Base-by-base conservation (phyloP, 2,113 vertebrate genomes). In the Eolophus roseicapilla region DNA sequence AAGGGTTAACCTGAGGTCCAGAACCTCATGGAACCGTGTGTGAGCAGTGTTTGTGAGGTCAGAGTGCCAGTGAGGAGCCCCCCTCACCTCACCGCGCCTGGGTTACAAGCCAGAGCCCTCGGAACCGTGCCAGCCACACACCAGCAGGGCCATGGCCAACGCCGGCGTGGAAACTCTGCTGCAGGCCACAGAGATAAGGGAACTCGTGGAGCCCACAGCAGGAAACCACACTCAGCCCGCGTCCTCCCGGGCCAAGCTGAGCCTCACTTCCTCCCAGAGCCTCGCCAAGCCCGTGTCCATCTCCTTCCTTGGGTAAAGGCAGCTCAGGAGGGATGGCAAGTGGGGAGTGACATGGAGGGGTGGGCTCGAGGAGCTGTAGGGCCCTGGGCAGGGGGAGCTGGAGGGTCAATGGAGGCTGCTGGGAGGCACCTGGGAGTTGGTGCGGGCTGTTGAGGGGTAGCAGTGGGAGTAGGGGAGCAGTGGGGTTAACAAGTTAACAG, bases 201-300 rank as follows among this genome's bases (percentile, higher is more conserved):
- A 59, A 19, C 37, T 27, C 0, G 0, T 9, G 24, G 64, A 78
- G 4, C 15, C 67, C 5, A 4, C 1, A 0, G 6, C 4, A 2
- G 52, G 35, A 33, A 44, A 24, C 47, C 13, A 7, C 2, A 13
- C 43, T 33, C 53, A 86, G 52, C 65, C 70, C 0, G 2, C 13
- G 4, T 44, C 37, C 44, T 64, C 68, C 39, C 10, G 11, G 15
- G 9, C 33, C 28, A 33, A 59, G 31, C 31, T 50, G 35, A 15
- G 35, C 8, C 29, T 16, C 4, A 15, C 14, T 35, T 15, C 18
- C 33, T 28, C 63, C 46, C 63, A 63, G n/a, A 31, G 24, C 52
- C 21, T 17, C 0, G 0, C 44, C 24, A 77, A 33, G 43, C 23
- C 79, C 1, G 1, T 0, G 0, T 17, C 25, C 0, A 0, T 7